Base-by-base conservation (phyloP, 2,888 invertebrate species). In the Dicranocentrus wangi region DNA sequence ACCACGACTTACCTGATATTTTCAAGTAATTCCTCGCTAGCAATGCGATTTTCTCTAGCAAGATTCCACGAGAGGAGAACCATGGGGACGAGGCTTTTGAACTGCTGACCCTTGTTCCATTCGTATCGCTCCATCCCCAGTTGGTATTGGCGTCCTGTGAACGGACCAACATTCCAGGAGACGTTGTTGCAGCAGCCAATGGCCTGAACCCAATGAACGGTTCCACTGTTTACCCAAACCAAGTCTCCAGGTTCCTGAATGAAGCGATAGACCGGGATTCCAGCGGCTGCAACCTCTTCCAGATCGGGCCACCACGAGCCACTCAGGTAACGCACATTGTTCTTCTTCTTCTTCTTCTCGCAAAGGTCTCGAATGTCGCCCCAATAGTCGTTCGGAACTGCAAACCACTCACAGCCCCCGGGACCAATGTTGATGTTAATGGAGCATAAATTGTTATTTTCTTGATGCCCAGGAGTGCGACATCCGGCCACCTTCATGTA, bases 321-420 rank as follows among this genome's bases (percentile, higher is more conserved):
- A 82, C 83, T 47, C 25, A 60, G 61, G 70, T 61, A 80, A n/a
- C n/a, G n/a, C n/a, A n/a, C n/a, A n/a, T n/a, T n/a, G n/a, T n/a
- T n/a, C 86, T 90, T 90, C 7, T 70, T 69, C 7, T 27, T 21
- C n/a, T 80, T 73, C n/a, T 90, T 93, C 89, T 98, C 97, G 90
- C 99, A 99, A 73, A 99, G 92, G 86, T 93, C 92, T 88, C 95
- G 94, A 87, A 99, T 94, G 42, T 95, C 94, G 84, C 98, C 98
- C 99, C 99, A 99, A 90, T 99, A 99, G 23, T 96, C 94, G 89
- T 98, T 97, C 10, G 99, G 97, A 47, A 98, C 97, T 60, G 95
- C 98, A 90, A 99, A 99, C 99, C 99, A 99, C 90, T 99, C 99
- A 90, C 99, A 99, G 90, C 99, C 99, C 17, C 99, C 99, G 17